phyloP scores from a whole-genome alignment of 2,888 invertebrate species.

The Eumerus sabulonum region DNA sequence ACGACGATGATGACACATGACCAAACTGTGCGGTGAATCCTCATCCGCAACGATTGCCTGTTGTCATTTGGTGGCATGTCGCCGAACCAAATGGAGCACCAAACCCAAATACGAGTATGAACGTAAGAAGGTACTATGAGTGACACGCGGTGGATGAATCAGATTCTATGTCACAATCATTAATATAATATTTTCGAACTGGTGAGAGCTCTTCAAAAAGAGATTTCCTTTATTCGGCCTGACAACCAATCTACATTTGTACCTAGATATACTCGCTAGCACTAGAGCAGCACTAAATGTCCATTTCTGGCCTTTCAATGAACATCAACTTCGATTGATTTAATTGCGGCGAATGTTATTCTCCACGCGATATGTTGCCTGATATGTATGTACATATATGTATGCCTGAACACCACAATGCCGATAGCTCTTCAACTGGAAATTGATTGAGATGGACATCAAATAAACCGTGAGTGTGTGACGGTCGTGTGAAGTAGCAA shows the following conservation, averaged over 20 bases:
- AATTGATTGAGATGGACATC: constrained; percentile 64
- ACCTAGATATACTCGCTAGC: constrained; percentile 8
- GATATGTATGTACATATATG: no score
- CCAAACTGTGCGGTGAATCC: constrained; percentile 50
- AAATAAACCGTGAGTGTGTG: constrained; percentile 42
- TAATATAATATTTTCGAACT: constrained; percentile 45
- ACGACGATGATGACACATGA: constrained; percentile 48
- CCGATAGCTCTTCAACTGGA: constrained; percentile 24
- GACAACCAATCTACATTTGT: constrained; percentile 31
- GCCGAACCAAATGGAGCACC: constrained; percentile 11
- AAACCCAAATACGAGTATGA: no score
- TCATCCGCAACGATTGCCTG: constrained; percentile 39
- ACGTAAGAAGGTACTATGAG: no score
- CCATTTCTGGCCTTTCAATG: constrained; percentile 58
- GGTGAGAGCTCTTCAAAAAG: constrained; percentile 26
- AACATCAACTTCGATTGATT: constrained; percentile 65
- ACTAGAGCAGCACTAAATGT: constrained; percentile 51
- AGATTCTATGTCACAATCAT: constrained; percentile 63
- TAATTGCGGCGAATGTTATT: constrained; percentile 44
- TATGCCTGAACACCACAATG: background rate
- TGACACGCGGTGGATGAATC: constrained; percentile 45
- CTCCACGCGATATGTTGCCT: background rate
- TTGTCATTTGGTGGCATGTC: constrained; percentile 18
- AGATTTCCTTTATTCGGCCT: constrained; percentile 8
- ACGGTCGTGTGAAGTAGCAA: constrained; percentile 22